phyloP scores from a whole-genome alignment of 2,113 vertebrate species.

The Odontophorus gujanensis region DNA sequence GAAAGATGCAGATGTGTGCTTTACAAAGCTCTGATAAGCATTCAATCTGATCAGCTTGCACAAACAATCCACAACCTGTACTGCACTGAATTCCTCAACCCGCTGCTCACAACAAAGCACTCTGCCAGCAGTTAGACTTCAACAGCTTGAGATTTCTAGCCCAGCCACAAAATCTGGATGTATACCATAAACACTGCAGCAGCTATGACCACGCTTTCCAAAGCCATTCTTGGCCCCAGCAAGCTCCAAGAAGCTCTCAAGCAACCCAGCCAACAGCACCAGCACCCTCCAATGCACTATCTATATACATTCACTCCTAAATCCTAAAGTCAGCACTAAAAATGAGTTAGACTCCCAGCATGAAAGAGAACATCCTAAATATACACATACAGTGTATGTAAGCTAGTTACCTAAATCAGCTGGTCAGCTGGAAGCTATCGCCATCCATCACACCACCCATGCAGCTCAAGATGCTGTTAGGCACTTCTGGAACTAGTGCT shows the following conservation, averaged over 20 bases:
- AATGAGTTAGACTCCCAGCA: background rate
- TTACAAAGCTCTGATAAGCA: background rate
- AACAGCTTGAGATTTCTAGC: background rate
- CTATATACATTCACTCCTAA: background rate
- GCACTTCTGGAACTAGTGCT: background rate
- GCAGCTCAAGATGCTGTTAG: background rate
- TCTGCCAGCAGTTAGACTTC: background rate
- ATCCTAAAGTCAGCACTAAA: background rate
- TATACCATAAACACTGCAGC: accelerated
- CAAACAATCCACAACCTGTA: background rate
- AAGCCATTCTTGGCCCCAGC: background rate
- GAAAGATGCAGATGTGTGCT: background rate
- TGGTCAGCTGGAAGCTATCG: background rate
- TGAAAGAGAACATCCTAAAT: background rate
- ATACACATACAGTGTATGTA: background rate
- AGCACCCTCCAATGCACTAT: background rate
- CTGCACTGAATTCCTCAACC: background rate
- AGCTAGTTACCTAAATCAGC: background rate
- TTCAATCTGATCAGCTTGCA: background rate
- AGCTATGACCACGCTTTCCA: background rate
- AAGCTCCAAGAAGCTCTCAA: background rate
- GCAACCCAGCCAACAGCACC: background rate
- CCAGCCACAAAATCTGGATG: background rate
- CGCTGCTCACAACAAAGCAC: accelerated
- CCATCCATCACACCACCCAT: background rate